Conservation (phyloP, 2,113 vertebrate genomes). For the Balaenoptera acutorostrata region DNA sequence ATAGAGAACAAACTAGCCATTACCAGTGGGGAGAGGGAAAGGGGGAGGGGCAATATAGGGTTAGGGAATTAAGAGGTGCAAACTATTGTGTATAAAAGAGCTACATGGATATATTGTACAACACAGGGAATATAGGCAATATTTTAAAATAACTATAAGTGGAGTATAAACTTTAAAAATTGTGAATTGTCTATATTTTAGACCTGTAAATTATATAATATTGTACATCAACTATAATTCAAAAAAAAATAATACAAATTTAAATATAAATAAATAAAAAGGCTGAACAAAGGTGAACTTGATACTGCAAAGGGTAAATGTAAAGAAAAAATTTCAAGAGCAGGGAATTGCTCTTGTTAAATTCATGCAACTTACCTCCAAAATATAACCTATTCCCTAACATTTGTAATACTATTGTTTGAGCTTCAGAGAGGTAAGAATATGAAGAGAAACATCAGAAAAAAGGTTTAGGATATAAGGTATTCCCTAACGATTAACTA, state of each 20-base stretch:
- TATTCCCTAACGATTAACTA: background rate
- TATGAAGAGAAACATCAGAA: background rate
- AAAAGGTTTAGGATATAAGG: background rate
- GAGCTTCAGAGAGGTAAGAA: background rate
- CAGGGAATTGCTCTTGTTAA: background rate
- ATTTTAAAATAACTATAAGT: background rate
- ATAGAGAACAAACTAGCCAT: background rate
- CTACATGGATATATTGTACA: background rate
- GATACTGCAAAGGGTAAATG: background rate
- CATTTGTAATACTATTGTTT: background rate
- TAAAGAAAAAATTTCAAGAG: background rate
- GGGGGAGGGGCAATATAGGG: background rate
- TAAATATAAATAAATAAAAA: background rate
- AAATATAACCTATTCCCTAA: background rate
- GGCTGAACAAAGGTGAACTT: background rate
- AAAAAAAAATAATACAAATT: background rate
- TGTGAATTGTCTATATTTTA: background rate
- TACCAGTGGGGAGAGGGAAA: background rate
- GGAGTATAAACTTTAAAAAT: background rate
- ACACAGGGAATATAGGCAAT: background rate
- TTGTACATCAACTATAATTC: background rate
- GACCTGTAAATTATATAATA: background rate
- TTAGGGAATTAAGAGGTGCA: background rate
- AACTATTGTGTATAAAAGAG: background rate
- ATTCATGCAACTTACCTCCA: background rate